phyloP scores from a whole-genome alignment of 2,888 invertebrate species.

The Drosophila prolongata region DNA sequence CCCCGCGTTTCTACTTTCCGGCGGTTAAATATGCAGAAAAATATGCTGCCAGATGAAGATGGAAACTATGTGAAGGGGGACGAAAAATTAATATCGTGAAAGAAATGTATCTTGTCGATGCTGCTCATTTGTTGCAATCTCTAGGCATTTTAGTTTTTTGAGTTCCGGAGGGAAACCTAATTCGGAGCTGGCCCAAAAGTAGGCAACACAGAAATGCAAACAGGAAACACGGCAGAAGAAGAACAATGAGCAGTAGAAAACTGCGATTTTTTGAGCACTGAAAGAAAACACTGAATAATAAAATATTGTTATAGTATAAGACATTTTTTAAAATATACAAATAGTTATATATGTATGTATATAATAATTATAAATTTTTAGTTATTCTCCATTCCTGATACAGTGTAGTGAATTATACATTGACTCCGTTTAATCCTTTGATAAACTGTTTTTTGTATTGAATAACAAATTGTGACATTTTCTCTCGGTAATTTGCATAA shows the following conservation, averaged over 20 bases:
- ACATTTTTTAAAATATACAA: too few species aligned
- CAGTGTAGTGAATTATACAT: too few species aligned
- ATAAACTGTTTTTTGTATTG: neutral
- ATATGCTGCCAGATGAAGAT: slow-evolving; percentile 10
- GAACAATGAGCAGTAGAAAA: neutral
- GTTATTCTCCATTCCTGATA: too few species aligned
- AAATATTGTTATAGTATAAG: too few species aligned
- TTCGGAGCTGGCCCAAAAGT: neutral
- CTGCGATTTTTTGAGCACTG: neutral
- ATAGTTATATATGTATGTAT: too few species aligned
- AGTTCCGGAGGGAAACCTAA: neutral
- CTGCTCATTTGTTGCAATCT: slow-evolving; percentile 4
- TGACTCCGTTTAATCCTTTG: too few species aligned
- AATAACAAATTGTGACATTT: too few species aligned
- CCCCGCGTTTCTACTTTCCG: neutral
- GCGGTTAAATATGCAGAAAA: slow-evolving; percentile 33
- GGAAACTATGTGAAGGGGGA: neutral
- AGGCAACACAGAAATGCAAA: slow-evolving; percentile 11
- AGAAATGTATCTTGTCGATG: slow-evolving; percentile 1
- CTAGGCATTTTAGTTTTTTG: neutral
- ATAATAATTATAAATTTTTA: too few species aligned
- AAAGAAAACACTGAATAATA: neutral
- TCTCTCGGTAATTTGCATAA: slow-evolving; percentile 6
- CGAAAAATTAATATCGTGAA: neutral
- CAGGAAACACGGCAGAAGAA: slow-evolving; percentile 11